Base-by-base conservation (phyloP, 2,113 vertebrate species). In the Strigops habroptila region DNA sequence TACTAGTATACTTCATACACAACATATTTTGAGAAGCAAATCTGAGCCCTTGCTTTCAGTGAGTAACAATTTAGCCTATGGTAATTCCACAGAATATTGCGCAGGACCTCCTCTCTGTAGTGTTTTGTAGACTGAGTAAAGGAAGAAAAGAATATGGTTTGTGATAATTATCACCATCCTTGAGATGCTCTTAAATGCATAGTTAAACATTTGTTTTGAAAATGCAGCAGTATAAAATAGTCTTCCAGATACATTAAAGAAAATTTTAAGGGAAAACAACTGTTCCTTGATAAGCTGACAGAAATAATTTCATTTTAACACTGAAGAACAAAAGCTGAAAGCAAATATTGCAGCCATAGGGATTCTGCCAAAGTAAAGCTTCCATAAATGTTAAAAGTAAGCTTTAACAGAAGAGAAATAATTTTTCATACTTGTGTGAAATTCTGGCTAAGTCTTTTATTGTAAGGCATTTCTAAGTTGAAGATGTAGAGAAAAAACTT, bases 221-320 rank as follows among this genome's bases (percentile, higher is more conserved):
- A 93, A 90, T 60, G 44, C 13, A 70, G 15, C 31, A 78, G 2
- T 51, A 63, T 46, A 74, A 88, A 90, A 77, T 28, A 90, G 9
- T 80, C 23, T 90, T 83, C 19, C 71, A 88, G 64, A 53, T 27
- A 18, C 28, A 83, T 62, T 83, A 62, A 78, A 87, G 31, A 78
- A 91, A 93, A 94, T 39, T 51, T 31, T 69, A 83, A 91, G 67
- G 28, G 68, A 41, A 92, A 94, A 84, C 60, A 75, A 90, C 25
- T 46, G 68, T 57, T 93, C 22, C 57, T 83, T 53, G n/a, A 83
- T 83, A 81, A 93, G 6, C 41, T 90, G 80, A 78, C 53, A 86
- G n/a, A 93, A 86, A 77, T 70, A 46, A 86, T 86, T 90, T 88
- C 39, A 48, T 14, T 70, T 90, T 87, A 94, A 82, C 27, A 80